Base-by-base conservation (phyloP, 2,113 vertebrate genomes). In the Chitala chitala region DNA sequence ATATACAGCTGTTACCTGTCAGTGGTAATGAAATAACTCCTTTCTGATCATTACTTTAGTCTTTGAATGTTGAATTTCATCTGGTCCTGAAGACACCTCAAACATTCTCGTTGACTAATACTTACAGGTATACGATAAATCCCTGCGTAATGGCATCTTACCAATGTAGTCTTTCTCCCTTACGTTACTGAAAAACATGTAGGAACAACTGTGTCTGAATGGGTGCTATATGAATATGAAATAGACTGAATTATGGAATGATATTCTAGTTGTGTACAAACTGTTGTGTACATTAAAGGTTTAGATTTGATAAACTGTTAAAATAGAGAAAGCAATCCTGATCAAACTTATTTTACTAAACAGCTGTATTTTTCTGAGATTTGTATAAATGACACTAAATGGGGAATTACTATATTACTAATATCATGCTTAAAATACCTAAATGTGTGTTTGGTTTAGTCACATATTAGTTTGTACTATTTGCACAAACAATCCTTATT, bases 401-500 rank as follows among this genome's bases (percentile, higher is more conserved):
- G 36, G 36, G 64, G 64, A 66, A 46, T 68, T 46, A 46, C 29
- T 50, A 44, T 36, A 73, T 59, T 36, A 50, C 15, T 22, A 36
- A 48, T 73, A 50, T 50, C 31, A 31, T 63, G 51, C 40, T 13
- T 46, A 17, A n/a, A 63, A 63, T 36, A 29, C 38, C 20, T 63
- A 36, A 31, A 15, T 1, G 20, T 65, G 54, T 65, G 31, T 63
- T 53, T 38, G 22, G 31, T 59, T 22, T 29, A 22, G 64, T 50
- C 44, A 76, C 38, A 9, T 12, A n/a, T 38, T 71, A 70, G 24
- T 70, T 17, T 69, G 12, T 72, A 40, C 51, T 54, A 20, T 76
- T 80, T 82, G 79, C 82, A 84, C 82, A 81, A 20, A 83, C 82
- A 82, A 20, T 76, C 71, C 69, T 58, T 73, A 36, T 74, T 69